These are phyloP conservation scores for Poeciliopsis infans DNA, from an alignment of 2,797 vertebrate species.

Conservation along the genomic window DNA sequence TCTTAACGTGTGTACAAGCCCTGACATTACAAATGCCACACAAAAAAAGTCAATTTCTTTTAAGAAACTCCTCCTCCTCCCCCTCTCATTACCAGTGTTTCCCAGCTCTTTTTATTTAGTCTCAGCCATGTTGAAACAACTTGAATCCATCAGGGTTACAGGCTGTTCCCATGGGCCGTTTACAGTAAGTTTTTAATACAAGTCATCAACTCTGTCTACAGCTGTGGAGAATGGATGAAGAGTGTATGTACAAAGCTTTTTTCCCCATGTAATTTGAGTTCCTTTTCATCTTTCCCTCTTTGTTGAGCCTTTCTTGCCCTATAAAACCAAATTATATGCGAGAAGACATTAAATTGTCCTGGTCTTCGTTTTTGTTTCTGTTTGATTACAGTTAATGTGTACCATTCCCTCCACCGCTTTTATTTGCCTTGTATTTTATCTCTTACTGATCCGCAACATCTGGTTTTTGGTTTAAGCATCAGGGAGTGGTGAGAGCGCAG, in stretches of 20 bases:
- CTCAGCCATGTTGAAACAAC: slow-evolving; percentile 21
- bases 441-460: slow-evolving; percentile 79
- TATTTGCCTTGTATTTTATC: slow-evolving; percentile 79
- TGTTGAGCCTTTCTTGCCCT: slow-evolving; percentile 67
- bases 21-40: background rate
- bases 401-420: slow-evolving; percentile 74
- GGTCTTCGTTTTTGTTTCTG: slow-evolving; percentile 79
- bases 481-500: slow-evolving; percentile 61
- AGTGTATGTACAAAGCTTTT: slow-evolving; percentile 61
- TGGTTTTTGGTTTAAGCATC: slow-evolving; percentile 76
- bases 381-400: slow-evolving; percentile 83
- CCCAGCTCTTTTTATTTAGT: slow-evolving; percentile 31
- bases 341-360: slow-evolving; percentile 80
- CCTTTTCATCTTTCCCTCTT: slow-evolving; percentile 80
- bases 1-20: no score
- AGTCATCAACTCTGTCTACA: slow-evolving; percentile 60
- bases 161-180: slow-evolving; percentile 47
- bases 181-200: slow-evolving; percentile 56
- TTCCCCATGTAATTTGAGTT: slow-evolving; percentile 76
- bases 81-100: slow-evolving; percentile 6
- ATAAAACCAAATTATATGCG: slow-evolving; percentile 81
- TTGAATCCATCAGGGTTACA: slow-evolving; percentile 24
- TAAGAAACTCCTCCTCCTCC: slow-evolving; percentile 6
- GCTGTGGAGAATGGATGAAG: slow-evolving; percentile 52
- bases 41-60: background rate